These are phyloP conservation scores for Allacma fusca DNA, from an alignment of 2,888 invertebrate genomes.

Conservation along the genomic window DNA sequence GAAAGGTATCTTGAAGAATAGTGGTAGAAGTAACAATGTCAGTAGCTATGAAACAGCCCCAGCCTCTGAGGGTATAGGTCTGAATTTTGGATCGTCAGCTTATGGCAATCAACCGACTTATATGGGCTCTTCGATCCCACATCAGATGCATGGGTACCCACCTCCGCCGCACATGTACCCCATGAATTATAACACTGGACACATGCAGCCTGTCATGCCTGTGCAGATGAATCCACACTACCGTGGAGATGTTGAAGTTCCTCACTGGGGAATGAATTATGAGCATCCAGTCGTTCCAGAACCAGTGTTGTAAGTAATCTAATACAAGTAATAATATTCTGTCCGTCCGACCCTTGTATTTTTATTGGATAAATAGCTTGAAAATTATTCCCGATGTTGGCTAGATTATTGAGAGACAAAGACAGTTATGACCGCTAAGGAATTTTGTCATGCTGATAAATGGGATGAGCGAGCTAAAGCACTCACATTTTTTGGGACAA, in stretches of 20 bases:
- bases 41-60: neutral
- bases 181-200: neutral
- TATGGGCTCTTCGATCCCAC: neutral
- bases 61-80: neutral
- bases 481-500: neutral
- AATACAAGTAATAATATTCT: neutral
- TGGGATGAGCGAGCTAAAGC: slow-evolving; percentile 20
- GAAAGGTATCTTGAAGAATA: slow-evolving; percentile 26
- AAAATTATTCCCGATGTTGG: slow-evolving; percentile 27
- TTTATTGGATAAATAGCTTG: slow-evolving; percentile 2
- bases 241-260: slow-evolving; percentile 3
- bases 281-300: slow-evolving; percentile 5
- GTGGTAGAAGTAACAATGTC: neutral
- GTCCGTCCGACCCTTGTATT: neutral
- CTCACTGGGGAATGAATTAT: slow-evolving; percentile 23
- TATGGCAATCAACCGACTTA: slow-evolving; percentile 1
- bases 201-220: neutral
- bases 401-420: slow-evolving; percentile 31
- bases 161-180: neutral
- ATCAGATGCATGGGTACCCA: slow-evolving; percentile 2
- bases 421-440: slow-evolving; percentile 20
- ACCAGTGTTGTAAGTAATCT: slow-evolving; percentile 6
- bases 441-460: slow-evolving; percentile 25
- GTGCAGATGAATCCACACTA: neutral
- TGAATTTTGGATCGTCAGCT: neutral